Evolutionary conservation across 2,797 vertebrate genomes (phyloP).

Genomic region (Sebastes vulpes): DNA sequence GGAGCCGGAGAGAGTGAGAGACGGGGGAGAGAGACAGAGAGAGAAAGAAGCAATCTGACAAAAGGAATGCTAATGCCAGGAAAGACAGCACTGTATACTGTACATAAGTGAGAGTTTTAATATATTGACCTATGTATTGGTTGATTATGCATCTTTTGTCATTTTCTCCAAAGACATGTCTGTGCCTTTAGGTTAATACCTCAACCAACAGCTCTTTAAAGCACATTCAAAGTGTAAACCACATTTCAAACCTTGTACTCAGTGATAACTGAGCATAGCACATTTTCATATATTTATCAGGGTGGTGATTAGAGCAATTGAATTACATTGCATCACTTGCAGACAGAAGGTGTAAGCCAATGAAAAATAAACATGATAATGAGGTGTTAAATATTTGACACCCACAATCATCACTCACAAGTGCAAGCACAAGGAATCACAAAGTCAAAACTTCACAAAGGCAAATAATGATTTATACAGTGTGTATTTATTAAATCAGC

Average conservation of each 20-base stretch:
- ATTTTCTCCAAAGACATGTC: background rate
- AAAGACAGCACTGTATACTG: background rate
- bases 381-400: constrained; percentile 19
- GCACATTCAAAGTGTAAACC: background rate
- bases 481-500: too few relatives aligned
- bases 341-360: constrained; percentile 1
- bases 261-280: background rate
- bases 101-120: background rate
- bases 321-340: background rate
- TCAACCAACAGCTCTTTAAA: background rate
- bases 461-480: background rate
- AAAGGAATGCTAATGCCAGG: constrained; percentile 8
- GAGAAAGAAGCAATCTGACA: constrained; percentile 12
- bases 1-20: background rate
- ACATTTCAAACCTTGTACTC: background rate
- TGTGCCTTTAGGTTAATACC: background rate
- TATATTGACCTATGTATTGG: background rate
- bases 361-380: constrained; percentile 12
- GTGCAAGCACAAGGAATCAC: background rate
- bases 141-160: background rate
- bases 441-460: background rate
- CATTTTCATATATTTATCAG: background rate
- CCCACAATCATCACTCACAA: background rate
- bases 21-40: background rate
- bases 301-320: background rate